Conservation (phyloP, 2,888 invertebrate genomes). For the Melieria crassipennis region DNA sequence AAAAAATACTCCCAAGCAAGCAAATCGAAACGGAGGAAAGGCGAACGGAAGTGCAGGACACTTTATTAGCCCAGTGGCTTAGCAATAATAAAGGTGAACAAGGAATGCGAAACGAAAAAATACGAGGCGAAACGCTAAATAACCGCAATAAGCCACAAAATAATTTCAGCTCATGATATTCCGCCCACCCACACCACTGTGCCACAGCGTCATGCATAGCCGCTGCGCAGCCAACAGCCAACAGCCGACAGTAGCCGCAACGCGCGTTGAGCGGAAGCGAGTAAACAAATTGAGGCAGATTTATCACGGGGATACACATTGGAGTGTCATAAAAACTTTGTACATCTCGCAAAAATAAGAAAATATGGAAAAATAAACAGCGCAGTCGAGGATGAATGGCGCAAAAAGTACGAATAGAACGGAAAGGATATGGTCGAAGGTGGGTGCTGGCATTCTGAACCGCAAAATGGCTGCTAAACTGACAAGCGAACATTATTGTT, state of each 20-base stretch:
- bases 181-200: slow-evolving; percentile 19
- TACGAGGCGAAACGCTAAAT: slow-evolving; percentile 47
- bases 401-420: slow-evolving; percentile 3
- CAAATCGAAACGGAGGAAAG: slow-evolving; percentile 12
- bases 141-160: slow-evolving; percentile 53
- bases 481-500: slow-evolving; percentile 62
- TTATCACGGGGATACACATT: slow-evolving; percentile 54
- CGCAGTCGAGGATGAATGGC: slow-evolving; percentile 49
- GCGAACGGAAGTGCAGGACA: not conserved
- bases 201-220: slow-evolving; percentile 24
- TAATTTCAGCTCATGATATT: slow-evolving; percentile 27
- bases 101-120: slow-evolving; percentile 17
- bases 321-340: slow-evolving; percentile 63
- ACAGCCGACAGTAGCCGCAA: not conserved
- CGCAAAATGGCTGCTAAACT: slow-evolving; percentile 65
- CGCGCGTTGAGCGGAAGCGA: slow-evolving; percentile 28
- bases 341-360: slow-evolving; percentile 49
- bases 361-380: slow-evolving; percentile 49
- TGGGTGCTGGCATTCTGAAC: slow-evolving; percentile 44
- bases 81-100: not conserved
- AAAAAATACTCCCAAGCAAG: slow-evolving; percentile 10
- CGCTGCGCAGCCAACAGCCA: not conserved
- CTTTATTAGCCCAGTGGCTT: slow-evolving; percentile 5
- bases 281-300: slow-evolving; percentile 58
- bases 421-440: slow-evolving; percentile 15